Evolutionary conservation across 2,797 vertebrate genomes (phyloP).

Genomic region (Tapera naevia): DNA sequence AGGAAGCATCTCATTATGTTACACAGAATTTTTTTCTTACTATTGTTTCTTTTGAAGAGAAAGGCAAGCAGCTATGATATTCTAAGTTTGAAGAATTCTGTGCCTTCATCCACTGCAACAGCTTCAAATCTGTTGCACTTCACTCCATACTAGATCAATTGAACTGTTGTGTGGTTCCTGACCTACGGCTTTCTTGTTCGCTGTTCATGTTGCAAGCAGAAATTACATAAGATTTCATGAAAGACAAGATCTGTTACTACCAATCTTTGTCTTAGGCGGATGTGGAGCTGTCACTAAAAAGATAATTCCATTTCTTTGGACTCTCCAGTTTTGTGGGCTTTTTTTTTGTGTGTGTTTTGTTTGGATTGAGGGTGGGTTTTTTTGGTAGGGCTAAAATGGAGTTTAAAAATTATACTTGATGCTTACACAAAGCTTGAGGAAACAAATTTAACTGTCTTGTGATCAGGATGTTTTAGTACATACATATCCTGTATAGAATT

Average conservation of each 20-base stretch:
- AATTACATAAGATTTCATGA: neutral
- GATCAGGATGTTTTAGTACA: neutral
- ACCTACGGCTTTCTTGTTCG: neutral
- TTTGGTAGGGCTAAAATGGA: neutral
- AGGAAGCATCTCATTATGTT: neutral
- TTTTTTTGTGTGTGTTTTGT: too few relatives aligned
- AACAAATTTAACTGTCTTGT: neutral
- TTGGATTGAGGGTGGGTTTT: neutral
- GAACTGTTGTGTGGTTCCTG: neutral
- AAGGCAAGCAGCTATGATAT: neutral
- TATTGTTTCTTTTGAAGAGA: neutral
- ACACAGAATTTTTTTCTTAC: neutral
- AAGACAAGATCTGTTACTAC: neutral
- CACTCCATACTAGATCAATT: fast-evolving
- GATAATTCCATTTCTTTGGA: neutral
- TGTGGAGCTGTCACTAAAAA: neutral
- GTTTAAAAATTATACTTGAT: neutral
- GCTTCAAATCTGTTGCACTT: neutral
- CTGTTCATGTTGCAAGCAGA: neutral
- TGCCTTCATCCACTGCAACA: neutral
- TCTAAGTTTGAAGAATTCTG: neutral
- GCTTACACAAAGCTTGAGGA: neutral
- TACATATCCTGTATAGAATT: neutral
- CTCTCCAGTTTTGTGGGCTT: neutral
- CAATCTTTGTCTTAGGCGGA: neutral